Conservation (phyloP, 1,140 invertebrate species). For the Bombyx mandarina region DNA sequence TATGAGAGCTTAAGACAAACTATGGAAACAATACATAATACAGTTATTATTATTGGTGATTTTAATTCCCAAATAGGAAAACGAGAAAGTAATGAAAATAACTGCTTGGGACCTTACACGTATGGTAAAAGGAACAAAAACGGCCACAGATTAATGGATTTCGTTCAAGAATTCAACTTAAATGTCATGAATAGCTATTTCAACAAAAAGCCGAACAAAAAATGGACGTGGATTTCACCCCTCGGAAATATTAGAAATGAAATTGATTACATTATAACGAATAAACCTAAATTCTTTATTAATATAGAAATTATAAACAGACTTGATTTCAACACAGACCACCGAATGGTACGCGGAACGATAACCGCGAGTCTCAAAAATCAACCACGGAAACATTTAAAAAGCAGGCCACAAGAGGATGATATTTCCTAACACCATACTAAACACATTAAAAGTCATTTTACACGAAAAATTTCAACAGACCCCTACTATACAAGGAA, state of each 20-base stretch:
- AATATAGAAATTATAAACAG: conserved; percentile 10
- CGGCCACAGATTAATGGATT: conserved; percentile 8
- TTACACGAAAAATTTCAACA: conserved; percentile 7
- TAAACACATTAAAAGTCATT: conserved; percentile 13
- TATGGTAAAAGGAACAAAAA: conserved; percentile 15
- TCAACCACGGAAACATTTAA: conserved; percentile 15
- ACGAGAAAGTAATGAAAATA: conserved; percentile 9
- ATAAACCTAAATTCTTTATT: conserved; percentile 11
- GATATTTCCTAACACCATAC: conserved; percentile 7
- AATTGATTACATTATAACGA: conserved; percentile 17
- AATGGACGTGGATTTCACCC: conserved; percentile 16
- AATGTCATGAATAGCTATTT: conserved; percentile 12
- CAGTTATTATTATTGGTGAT: conserved; percentile 15
- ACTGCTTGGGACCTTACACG: conserved; percentile 9
- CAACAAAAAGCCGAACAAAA: conserved; percentile 10
- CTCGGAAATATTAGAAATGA: conserved; percentile 12
- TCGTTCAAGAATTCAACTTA: conserved; percentile 13
- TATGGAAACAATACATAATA: conserved; percentile 15
- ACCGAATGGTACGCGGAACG: conserved; percentile 15
- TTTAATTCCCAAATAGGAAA: conserved; percentile 12
- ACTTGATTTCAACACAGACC: conserved; percentile 17
- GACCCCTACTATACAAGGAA: conserved; percentile 8
- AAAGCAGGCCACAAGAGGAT: conserved; percentile 7
- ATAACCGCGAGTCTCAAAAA: conserved; percentile 13
- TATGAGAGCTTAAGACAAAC: conserved; percentile 17